Evolutionary conservation across 2,797 vertebrate genomes (phyloP).

Genomic region (Lepidocolaptes lacrymiger): DNA sequence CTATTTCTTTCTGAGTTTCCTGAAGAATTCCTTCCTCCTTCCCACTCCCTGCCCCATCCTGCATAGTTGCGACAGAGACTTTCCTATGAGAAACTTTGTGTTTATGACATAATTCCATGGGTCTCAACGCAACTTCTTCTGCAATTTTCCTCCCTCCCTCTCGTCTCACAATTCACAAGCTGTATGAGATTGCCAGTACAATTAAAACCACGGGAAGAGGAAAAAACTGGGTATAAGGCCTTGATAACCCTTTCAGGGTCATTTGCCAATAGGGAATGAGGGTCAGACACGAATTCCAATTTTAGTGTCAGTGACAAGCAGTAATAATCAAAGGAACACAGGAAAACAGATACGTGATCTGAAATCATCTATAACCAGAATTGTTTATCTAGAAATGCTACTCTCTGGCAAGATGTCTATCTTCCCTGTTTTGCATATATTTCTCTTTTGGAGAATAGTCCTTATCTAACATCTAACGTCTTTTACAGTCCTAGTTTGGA

Average conservation of each 20-base stretch:
- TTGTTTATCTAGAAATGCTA: conserved; percentile 78
- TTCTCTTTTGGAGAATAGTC: conserved; percentile 69
- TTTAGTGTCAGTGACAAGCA: conserved; percentile 76
- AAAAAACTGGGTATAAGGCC: conserved; percentile 82
- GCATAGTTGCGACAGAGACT: conserved; percentile 65
- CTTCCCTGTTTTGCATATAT: conserved; percentile 60
- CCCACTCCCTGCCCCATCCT: background rate
- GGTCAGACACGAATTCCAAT: conserved; percentile 81
- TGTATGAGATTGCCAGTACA: conserved; percentile 88
- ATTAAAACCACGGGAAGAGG: conserved; percentile 88
- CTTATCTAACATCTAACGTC: conserved; percentile 76
- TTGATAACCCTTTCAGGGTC: conserved; percentile 91
- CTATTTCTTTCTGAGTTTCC: conserved; percentile 54
- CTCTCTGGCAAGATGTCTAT: conserved; percentile 75
- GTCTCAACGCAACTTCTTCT: conserved; percentile 58
- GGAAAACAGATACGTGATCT: conserved; percentile 80
- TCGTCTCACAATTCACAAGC: conserved; percentile 91
- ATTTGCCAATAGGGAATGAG: conserved; percentile 74
- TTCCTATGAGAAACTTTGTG: conserved; percentile 81
- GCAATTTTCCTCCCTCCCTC: conserved; percentile 63
- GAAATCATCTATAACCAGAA: conserved; percentile 77
- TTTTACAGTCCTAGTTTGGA: conserved; percentile 72
- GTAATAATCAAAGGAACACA: conserved; percentile 78
- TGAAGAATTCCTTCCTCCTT: conserved; percentile 60
- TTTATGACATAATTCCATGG: conserved; percentile 68